Evolutionary conservation across 2,797 vertebrate species (phyloP).

Genomic region (Amniataba percoides): DNA sequence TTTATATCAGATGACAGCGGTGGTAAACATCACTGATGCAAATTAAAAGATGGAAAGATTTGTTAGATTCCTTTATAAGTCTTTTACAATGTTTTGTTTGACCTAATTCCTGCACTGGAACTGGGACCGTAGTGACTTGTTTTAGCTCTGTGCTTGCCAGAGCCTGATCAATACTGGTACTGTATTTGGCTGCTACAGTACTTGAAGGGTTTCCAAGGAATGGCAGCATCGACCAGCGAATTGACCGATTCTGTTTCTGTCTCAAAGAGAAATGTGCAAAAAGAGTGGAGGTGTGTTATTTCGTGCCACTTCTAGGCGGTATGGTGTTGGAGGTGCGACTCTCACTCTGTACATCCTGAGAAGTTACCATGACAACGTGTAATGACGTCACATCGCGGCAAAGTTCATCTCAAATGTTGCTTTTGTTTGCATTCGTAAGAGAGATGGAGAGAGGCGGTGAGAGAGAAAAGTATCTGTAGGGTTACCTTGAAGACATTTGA

Average conservation of each 20-base stretch:
- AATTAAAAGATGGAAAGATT: background rate
- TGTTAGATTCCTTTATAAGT: background rate
- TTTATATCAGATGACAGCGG: background rate
- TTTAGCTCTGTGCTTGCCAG: slow-evolving; percentile 5
- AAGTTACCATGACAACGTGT: slow-evolving; percentile 61
- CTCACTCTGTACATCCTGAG: slow-evolving; percentile 3
- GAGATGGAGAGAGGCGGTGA: background rate
- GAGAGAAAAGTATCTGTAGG: background rate
- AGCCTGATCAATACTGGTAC: slow-evolving; percentile 20
- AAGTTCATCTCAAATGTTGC: slow-evolving; percentile 39
- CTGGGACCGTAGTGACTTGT: slow-evolving; percentile 6
- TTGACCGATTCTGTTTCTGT: slow-evolving; percentile 9
- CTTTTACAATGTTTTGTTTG: background rate
- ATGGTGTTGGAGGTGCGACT: slow-evolving; percentile 32
- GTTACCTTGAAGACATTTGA: background rate
- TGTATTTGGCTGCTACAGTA: slow-evolving; percentile 11
- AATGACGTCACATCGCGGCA: slow-evolving; percentile 44
- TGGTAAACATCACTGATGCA: background rate
- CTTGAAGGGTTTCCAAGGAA: background rate
- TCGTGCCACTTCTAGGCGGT: slow-evolving; percentile 17
- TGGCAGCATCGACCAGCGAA: background rate
- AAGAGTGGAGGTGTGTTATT: slow-evolving; percentile 23
- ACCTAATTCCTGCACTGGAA: slow-evolving; percentile 2
- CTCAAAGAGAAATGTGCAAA: slow-evolving; percentile 11
- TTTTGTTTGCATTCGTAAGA: slow-evolving; percentile 13